Evolutionary conservation across 2,888 invertebrate species (phyloP), one percentile per base, ranked within the genome.

Genomic region (Acanthosoma haemorrhoidale): DNA sequence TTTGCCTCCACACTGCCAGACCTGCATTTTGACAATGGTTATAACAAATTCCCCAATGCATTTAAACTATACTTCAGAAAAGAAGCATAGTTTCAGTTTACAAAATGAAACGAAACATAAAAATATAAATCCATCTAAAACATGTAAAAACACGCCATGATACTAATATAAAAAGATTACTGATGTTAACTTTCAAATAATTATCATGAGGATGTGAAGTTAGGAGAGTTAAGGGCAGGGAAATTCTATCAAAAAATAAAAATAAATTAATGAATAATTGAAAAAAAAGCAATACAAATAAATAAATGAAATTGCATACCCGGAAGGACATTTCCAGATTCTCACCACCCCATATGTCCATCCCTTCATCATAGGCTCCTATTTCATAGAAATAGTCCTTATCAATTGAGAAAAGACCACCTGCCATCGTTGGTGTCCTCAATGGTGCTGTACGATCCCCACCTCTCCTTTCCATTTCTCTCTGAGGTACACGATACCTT

Each of bases 311-410:
- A 41, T n/a, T 68, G 78, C 85, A 84, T 84, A 94, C 94, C 87
- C 94, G 85, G 82, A 95, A 93, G 78, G 94, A 94, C 91, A 96
- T 93, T 82, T 96, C 95, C 59, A 96, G 84, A 81, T 95, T 95
- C 82, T 96, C 95, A 63, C 92, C 94, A 66, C 98, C 99, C 98
- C 98, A 99, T 78, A 99, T 97, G 81, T 98, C 96, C 98, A 99
- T 98, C 76, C 98, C 98, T 82, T 96, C 90, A 81, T 99, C 99
- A 80, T 99, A 99, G 68, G 96, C 91, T 68, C 99, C 99, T 73
- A 99, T 86, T 83, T 96, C 92, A 82, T 96, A 95, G 84, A 99
- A 99, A 82, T 96, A 99, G 25, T 96, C 92, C 78, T 90, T 88
- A 80, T 96, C 94, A 73, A 98, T 96, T 64, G 97, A 91, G 80